phyloP scores from a whole-genome alignment of 2,113 vertebrate genomes.

The chimpanzee (Pan troglodytes) region DNA sequence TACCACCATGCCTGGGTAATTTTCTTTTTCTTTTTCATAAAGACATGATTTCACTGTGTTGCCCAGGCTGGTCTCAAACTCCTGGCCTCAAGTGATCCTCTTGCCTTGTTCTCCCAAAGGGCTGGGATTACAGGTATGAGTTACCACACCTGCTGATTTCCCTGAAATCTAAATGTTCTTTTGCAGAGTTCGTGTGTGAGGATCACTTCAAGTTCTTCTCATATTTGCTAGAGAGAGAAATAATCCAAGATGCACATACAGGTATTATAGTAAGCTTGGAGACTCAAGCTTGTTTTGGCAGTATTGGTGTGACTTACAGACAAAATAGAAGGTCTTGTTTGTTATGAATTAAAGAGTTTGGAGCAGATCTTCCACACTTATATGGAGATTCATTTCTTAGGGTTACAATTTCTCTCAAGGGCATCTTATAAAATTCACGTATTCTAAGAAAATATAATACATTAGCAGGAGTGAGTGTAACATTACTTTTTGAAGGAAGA shows the following conservation, averaged over 20 bases:
- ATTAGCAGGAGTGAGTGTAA: background rate
- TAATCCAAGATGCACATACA: background rate
- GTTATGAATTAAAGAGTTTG: constrained; percentile 10
- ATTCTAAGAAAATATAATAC: background rate
- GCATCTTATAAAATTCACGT: background rate
- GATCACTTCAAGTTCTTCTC: background rate
- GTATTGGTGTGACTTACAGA: background rate
- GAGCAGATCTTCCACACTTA: background rate
- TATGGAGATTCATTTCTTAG: background rate
- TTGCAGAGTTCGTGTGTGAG: background rate
- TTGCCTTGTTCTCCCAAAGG: too few relatives aligned
- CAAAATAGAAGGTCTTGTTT: background rate
- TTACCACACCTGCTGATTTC: background rate
- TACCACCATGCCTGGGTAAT: too few relatives aligned
- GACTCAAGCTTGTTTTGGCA: background rate
- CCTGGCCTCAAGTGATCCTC: too few relatives aligned
- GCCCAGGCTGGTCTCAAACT: too few relatives aligned
- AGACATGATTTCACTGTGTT: too few relatives aligned
- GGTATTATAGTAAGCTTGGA: background rate
- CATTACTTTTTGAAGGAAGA: background rate
- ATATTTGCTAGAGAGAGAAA: constrained; percentile 5
- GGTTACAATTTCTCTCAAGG: constrained; percentile 16
- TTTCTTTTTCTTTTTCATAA: too few relatives aligned
- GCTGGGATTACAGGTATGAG: too few relatives aligned
- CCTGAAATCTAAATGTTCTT: background rate